Base-by-base conservation (phyloP, 2,797 vertebrate genomes). In the Scleropages formosus region DNA sequence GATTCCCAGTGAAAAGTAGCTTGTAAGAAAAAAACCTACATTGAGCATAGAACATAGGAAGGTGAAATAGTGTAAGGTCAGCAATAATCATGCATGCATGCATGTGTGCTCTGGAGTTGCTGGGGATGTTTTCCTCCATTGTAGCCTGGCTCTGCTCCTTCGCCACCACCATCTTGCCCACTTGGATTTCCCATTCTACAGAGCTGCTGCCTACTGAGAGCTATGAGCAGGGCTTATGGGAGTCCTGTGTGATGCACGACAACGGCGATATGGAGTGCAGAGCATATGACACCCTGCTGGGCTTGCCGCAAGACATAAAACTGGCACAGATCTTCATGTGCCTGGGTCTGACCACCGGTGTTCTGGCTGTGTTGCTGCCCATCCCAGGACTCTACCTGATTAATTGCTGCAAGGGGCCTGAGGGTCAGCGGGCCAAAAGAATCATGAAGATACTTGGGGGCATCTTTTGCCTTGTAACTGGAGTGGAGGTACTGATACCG, bases 171-270 rank as follows among this genome's bases (percentile, higher is more conserved):
- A 61, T 91, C 56, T 78, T 90, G 79, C 83, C 90, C 69, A 80
- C 82, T 3, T 93, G 90, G 88, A 86, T 91, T 61, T 91, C 84
- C 0, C 79, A 84, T 4, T 90, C 90, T 77, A 87, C 88, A 0
- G 88, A 91, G 1, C 84, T 93, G 26, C 85, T 92, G 0, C 77
- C 89, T 20, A 77, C 81, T 0, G 90, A 93, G 84, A 89, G 77
- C 76, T 91, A 84, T 27, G 65, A 85, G 63, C 77, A 88, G 68
- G 91, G 92, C 0, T 83, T 93, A 31, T 93, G 91, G 93, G 84
- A 85, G 77, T 88, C 80, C 0, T 92, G 78, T 24, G 85, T 83
- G 77, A 74, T 89, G 26, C 89, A 91, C 82, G 91, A 92, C 0
- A 0, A 75, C 3, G 79, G 91, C 0, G 59, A 76, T 0, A 56